A percentile compares a stretch with the other conserved stretches of the same genome.
Evolutionary conservation across 2,797 vertebrate genomes (phyloP).

Genomic region (Spatula versicolor): DNA sequence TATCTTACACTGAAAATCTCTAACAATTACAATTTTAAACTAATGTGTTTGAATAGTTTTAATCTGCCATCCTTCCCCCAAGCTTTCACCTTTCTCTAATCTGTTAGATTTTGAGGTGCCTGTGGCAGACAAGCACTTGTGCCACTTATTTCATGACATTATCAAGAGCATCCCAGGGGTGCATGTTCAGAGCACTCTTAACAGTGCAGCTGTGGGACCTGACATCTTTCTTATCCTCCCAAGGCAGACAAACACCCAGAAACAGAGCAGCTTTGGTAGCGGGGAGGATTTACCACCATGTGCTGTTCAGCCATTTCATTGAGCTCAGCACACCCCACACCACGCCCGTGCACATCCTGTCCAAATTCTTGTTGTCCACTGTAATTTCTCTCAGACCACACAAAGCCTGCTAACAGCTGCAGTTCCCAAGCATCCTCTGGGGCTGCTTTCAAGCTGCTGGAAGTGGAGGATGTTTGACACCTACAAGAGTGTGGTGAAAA

Average conservation of each 20-base stretch:
- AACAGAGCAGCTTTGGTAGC: neutral
- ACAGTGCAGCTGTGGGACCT: rapidly evolving
- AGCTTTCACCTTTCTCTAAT: neutral
- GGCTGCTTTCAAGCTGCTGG: neutral
- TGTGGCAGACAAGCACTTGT: neutral
- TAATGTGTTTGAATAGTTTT: neutral
- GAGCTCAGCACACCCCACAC: neutral
- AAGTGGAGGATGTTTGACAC: neutral
- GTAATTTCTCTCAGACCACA: neutral
- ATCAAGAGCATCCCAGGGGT: neutral
- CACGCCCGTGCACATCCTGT: neutral
- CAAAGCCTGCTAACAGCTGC: rapidly evolving
- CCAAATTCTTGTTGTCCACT: neutral
- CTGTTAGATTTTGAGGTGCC: neutral
- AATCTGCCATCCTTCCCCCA: neutral
- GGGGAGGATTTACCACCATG: neutral
- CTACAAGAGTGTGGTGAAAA: neutral
- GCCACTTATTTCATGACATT: neutral
- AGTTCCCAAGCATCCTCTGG: neutral
- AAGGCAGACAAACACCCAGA: neutral
- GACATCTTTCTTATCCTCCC: neutral
- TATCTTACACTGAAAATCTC: neutral
- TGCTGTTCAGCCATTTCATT: neutral
- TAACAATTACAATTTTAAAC: neutral
- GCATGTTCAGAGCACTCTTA: neutral